Evolutionary conservation across 2,113 vertebrate genomes (phyloP), one percentile per base, ranked within the genome.

Genomic region (Oreotrochilus melanogaster): DNA sequence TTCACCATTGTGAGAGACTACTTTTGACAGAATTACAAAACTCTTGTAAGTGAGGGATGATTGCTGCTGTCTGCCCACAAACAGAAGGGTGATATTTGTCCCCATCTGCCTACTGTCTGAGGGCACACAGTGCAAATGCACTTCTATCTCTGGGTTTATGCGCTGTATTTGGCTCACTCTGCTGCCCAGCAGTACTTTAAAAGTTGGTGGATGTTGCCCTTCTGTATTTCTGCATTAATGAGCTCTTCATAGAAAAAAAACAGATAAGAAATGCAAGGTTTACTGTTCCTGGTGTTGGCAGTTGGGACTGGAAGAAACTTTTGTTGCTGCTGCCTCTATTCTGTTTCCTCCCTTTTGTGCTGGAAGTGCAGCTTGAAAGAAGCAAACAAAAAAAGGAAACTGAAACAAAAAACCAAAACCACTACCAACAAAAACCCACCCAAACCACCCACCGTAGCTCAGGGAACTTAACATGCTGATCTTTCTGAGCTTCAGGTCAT

Each of bases 381-480:
- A 62, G 25, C 8, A 39, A 28, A 37, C 19, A 17, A 5, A 5
- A n/a, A 14, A 65, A 54, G 18, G 56, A 58, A 64, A 22, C 39
- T 18, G 6, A 27, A 24, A 43, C 17, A 42, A 50, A 57, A 60
- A 39, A 10, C 4, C 22, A 50, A 19, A 24, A 43, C 14, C 17
- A 28, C 18, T 7, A 78, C 9, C 13, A 42, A 50, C 33, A 28
- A 24, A 60, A 81, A 42, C 1, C 0, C 31, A 28, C 9, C 8
- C 37, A n/a, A 31, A 28, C 31, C 47, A 25, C 15, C 2, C 35
- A 7, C 0, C 33, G 14, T 54, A 13, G 8, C 18, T 64, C n/a
- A 28, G 8, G 22, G 11, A 22, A 60, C 31, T 70, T 64, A 61
- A 50, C 7, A 2, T 42, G 14, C 33, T 91, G 48, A 14, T 83